These are phyloP conservation scores for Graptemys geographica DNA, from an alignment of 2,797 vertebrate genomes.

Conservation along the genomic window DNA sequence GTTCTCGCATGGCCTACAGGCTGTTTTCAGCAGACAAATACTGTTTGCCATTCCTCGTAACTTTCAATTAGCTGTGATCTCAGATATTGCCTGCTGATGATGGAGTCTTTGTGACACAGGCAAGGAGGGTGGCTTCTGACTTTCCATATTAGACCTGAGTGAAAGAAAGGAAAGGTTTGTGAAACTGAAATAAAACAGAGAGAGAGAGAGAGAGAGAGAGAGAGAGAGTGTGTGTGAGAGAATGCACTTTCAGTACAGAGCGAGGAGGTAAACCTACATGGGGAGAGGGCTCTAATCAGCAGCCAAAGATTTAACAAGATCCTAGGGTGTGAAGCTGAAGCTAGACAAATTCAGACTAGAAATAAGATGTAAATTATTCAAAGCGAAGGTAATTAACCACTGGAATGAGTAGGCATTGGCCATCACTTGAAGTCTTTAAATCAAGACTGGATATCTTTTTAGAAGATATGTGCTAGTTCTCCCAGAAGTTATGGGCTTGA, in stretches of 20 bases:
- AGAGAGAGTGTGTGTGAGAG: not conserved
- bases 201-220: too few relatives aligned
- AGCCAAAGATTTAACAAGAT: constrained; percentile 7
- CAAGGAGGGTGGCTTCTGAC: not conserved
- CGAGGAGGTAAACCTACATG: not conserved
- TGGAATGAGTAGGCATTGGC: not conserved
- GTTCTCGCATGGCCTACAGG: not conserved
- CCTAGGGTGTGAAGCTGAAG: not conserved
- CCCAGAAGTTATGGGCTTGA: not conserved
- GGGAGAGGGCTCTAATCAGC: not conserved
- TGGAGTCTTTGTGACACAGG: not conserved
- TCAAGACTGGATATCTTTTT: not conserved
- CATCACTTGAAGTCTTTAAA: not conserved
- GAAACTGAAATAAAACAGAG: not conserved
- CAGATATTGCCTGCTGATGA: not conserved
- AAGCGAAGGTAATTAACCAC: not conserved
- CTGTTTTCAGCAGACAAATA: not conserved
- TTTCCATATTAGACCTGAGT: constrained; percentile 10
- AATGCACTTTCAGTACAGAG: not conserved
- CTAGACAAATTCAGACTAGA: not conserved
- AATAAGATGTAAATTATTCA: not conserved
- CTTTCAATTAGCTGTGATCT: constrained; percentile 5
- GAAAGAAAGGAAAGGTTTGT: constrained; percentile 26
- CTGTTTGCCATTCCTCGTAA: accelerated
- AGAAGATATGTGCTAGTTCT: not conserved